Conservation (phyloP, 64 coral and sea anemone species). For the Platygyra sinensis region DNA sequence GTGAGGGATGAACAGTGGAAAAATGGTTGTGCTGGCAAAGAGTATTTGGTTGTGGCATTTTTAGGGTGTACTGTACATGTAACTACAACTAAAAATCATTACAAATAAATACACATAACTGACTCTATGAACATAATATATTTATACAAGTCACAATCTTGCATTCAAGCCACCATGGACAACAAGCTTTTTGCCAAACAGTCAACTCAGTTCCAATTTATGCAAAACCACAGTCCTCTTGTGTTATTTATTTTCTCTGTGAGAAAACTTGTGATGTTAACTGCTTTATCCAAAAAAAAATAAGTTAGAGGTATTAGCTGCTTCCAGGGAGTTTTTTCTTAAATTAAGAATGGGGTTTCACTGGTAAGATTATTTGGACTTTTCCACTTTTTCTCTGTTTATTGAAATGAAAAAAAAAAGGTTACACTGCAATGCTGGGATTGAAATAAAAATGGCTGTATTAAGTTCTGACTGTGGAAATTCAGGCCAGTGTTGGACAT, state of each 20-base stretch:
- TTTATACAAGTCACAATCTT: background rate
- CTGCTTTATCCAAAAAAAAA: too few species aligned
- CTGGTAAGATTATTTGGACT: background rate
- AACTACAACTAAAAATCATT: background rate
- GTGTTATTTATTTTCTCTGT: background rate
- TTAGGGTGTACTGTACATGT: background rate
- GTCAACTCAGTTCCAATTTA: conserved; percentile 1
- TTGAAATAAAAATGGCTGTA: background rate
- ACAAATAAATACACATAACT: background rate
- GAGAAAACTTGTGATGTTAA: background rate
- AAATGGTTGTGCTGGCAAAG: background rate
- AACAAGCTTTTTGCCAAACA: background rate
- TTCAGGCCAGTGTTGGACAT: background rate
- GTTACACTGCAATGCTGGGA: background rate
- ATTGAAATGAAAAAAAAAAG: background rate
- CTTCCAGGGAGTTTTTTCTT: background rate
- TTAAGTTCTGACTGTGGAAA: background rate
- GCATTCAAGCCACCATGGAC: background rate
- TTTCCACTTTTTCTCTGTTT: background rate
- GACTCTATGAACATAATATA: background rate
- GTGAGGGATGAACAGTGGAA: background rate
- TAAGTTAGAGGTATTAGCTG: too few species aligned
- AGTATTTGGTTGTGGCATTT: background rate
- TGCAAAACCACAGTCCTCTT: background rate
- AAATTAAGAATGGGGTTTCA: background rate